Evolutionary conservation across 1,140 invertebrate genomes (phyloP).

Genomic region (Aricia agestis): DNA sequence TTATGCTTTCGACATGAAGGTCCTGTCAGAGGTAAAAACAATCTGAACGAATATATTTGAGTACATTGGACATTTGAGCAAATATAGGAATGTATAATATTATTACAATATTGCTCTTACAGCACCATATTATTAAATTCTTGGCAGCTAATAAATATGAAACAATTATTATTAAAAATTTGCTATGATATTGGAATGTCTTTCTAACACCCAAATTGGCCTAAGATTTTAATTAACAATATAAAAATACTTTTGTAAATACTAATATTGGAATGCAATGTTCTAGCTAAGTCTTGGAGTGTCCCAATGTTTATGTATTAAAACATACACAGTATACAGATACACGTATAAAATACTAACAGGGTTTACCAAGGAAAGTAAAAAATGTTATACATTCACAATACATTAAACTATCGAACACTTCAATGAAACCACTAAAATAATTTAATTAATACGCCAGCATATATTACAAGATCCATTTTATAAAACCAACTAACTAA

Average conservation of each 20-base stretch:
- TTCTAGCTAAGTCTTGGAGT: background rate
- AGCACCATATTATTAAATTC: no score
- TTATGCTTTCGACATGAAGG: no score
- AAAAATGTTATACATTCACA: background rate
- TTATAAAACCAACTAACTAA: conserved; percentile 54
- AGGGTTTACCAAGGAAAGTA: no score
- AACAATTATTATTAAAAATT: no score
- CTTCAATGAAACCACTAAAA: conserved; percentile 16
- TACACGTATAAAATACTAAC: background rate
- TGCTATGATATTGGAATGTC: no score
- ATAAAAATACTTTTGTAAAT: background rate
- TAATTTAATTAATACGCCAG: conserved; percentile 12
- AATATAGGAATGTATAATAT: conserved; percentile 14
- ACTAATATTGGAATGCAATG: background rate
- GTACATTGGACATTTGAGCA: conserved; percentile 34
- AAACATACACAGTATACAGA: background rate
- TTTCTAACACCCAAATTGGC: conserved; percentile 13
- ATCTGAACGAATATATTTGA: conserved; percentile 37
- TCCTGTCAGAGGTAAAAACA: background rate
- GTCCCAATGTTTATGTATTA: background rate
- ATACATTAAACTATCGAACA: conserved; percentile 20
- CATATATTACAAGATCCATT: conserved; percentile 35
- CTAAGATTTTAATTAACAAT: conserved; percentile 1
- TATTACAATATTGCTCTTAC: no score
- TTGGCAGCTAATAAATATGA: no score